Evolutionary conservation across 2,113 vertebrate genomes (phyloP).

Genomic region (Pachyramphus minor): DNA sequence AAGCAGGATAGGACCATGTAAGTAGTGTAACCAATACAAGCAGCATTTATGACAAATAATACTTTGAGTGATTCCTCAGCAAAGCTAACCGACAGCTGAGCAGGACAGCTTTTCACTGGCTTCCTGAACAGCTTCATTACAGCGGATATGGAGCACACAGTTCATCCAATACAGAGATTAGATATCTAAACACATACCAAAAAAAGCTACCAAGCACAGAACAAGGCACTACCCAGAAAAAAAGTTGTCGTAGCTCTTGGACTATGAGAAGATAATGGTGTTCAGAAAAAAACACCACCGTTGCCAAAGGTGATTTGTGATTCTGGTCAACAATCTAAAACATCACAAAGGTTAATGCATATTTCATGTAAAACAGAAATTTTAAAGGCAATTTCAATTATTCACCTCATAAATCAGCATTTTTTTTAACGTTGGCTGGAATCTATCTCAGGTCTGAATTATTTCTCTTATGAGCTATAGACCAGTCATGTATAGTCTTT

Average conservation of each 20-base stretch:
- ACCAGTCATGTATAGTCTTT: background rate
- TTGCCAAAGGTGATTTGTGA: background rate
- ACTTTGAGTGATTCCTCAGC: background rate
- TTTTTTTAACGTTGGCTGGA: background rate
- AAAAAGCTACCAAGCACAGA: background rate
- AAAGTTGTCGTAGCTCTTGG: background rate
- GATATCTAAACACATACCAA: background rate
- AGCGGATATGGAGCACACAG: background rate
- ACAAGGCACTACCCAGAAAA: background rate
- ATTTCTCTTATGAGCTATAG: background rate
- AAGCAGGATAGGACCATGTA: background rate
- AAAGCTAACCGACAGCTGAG: background rate
- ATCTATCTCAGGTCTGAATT: background rate
- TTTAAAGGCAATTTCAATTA: conserved; percentile 24
- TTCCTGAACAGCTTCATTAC: background rate
- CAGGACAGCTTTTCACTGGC: background rate
- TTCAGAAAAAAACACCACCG: background rate
- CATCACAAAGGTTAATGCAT: background rate
- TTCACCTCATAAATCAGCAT: background rate
- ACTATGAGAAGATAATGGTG: background rate
- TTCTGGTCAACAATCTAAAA: background rate
- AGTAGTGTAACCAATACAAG: background rate
- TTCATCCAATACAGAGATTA: background rate
- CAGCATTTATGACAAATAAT: background rate
- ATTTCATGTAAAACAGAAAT: background rate